Evolutionary conservation across 2,113 vertebrate species (phyloP), one percentile per base, ranked within the genome.

Genomic region (Meles meles): DNA sequence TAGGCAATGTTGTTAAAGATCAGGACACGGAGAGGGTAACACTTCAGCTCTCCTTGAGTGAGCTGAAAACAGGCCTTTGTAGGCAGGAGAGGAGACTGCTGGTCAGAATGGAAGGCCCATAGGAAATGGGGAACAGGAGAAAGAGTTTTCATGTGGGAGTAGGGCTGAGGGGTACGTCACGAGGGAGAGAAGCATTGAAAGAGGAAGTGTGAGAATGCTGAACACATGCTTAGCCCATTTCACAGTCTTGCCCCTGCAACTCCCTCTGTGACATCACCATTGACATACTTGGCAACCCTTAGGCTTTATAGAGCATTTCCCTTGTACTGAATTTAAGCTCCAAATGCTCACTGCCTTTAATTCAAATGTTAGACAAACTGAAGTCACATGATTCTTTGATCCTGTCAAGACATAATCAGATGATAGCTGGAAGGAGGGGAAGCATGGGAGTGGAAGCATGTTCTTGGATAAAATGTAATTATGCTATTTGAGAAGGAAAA

Each of bases 351-450:
- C 71, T 71, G 76, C 61, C 63, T 93, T 79, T 44, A 83, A 87
- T 79, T n/a, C 79, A 37, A 77, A 44, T 71, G 29, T 65, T 57
- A 90, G 79, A 82, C 44, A 61, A 67, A 77, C 79, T 20, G 34
- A 77, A 84, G 88, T 77, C 90, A 81, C 74, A 3, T 15, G 71
- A 6, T 3, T 67, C 93, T 97, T 92, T 93, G 81, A 71, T 86
- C 59, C 81, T 88, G 39, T 77, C 12, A n/a, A 67, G 52, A 79
- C n/a, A 29, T 87, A 95, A 79, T 93, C 88, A 91, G 77, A 91
- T 94, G 63, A 9, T 71, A 90, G 80, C 94, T 92, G 69, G 84
- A 87, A 93, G 65, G 94, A 96, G 88, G 90, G 90, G 97, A 67
- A 69, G 55, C 80, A 42, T 47, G 80, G 90, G 91, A 69, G 59